phyloP scores from a whole-genome alignment of 1,140 invertebrate species.

The Apis florea region DNA sequence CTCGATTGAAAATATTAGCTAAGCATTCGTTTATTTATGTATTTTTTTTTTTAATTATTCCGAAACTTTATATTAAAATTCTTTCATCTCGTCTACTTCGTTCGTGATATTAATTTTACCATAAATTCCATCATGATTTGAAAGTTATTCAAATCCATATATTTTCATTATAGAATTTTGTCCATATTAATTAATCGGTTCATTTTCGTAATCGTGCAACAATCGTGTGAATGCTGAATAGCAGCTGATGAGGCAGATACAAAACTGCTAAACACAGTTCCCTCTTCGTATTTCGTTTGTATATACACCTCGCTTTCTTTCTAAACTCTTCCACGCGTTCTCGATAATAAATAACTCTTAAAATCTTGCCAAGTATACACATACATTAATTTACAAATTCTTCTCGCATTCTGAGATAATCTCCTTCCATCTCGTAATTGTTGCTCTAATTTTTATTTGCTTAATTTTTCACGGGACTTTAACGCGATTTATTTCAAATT shows the following conservation, averaged over 20 bases:
- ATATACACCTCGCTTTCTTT: background rate
- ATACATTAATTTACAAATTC: constrained; percentile 8
- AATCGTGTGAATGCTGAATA: constrained; percentile 62
- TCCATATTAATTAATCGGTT: no score
- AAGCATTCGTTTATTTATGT: no score
- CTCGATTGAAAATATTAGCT: no score
- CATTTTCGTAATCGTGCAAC: constrained; percentile 56
- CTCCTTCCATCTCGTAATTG: background rate
- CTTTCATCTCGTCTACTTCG: no score
- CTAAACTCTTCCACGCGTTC: background rate
- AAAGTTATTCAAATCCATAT: no score
- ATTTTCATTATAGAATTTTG: no score
- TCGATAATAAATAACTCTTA: constrained; percentile 20
- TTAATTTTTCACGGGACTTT: background rate
- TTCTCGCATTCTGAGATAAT: background rate
- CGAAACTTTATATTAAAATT: no score
- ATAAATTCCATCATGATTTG: no score
- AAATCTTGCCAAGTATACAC: constrained; percentile 18
- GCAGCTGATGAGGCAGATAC: constrained; percentile 64
- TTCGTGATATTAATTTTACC: no score
- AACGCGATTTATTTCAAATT: background rate
- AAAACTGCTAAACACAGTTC: constrained; percentile 52
- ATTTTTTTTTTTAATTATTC: no score
- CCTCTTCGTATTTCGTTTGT: background rate
- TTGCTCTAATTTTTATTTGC: background rate